Base-by-base conservation (phyloP, 2,797 vertebrate species). In the Danionella dracula region DNA sequence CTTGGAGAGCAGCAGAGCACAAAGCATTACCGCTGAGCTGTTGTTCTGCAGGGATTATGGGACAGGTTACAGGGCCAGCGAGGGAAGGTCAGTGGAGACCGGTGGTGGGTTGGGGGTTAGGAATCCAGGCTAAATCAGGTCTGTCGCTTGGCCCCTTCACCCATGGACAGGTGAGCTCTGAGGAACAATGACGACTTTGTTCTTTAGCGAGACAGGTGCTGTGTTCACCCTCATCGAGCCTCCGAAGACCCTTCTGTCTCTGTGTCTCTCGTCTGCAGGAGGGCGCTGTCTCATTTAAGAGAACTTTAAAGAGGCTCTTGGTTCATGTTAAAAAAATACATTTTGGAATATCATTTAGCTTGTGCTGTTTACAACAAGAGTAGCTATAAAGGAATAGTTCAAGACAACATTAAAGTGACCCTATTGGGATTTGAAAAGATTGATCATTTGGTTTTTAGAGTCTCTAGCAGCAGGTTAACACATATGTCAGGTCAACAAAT, bases 101-200 rank as follows among this genome's bases (percentile, higher is more conserved):
- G 74, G n/a, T n/a, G n/a, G n/a, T n/a, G n/a, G n/a, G n/a, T n/a
- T n/a, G n/a, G 72, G 71, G 77, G 13, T 27, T 19, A 66, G 85
- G 84, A 87, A 88, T 87, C 85, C 49, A 64, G 54, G 23, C 41
- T 59, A 56, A 62, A 54, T 61, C 60, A 54, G 56, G 60, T 62
- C 50, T 64, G 21, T 58, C 13, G 13, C 46, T 70, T 38, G 54
- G 63, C 70, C 57, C 53, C 58, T 62, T 19, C 49, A 57, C 78
- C 58, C 9, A 73, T 2, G 29, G 81, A 83, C 88, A 90, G 87
- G 87, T 90, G 87, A 85, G 83, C 82, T 79, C 70, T 73, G 77
- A 72, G 57, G 67, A 79, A 90, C 88, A 90, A 81, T 83, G 76
- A 57, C 68, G 54, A 74, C 77, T 73, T 88, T 90, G 87, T 90